Evolutionary conservation across 2,888 invertebrate genomes (phyloP).

Genomic region (Meloe dianella): DNA sequence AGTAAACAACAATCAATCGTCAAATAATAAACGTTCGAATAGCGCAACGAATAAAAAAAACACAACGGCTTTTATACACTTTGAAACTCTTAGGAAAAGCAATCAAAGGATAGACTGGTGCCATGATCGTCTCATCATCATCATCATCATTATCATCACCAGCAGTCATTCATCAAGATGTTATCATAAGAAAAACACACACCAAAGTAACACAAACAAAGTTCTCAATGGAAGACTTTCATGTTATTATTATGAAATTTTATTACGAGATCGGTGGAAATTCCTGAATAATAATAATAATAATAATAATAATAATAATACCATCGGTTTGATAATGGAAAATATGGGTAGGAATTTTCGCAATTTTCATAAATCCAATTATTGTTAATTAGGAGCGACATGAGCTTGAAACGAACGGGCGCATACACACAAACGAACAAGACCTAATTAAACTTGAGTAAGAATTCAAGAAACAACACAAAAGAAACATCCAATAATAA

Average conservation of each 20-base stretch:
- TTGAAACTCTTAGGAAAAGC: neutral
- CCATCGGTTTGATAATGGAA: neutral
- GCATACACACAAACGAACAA: neutral
- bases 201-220: too few species aligned
- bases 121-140: neutral
- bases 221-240: too few species aligned
- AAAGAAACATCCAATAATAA: neutral
- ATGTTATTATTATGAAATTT: neutral
- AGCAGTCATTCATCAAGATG: too few species aligned
- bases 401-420: neutral
- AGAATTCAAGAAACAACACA: neutral
- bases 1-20: neutral
- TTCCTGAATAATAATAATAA: neutral
- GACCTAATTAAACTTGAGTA: slow-evolving; percentile 1
- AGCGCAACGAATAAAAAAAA: neutral
- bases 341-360: neutral
- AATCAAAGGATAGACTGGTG: neutral
- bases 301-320: neutral
- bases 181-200: neutral
- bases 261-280: too few species aligned
- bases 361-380: slow-evolving; percentile 2
- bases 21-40: neutral
- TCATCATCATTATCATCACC: too few species aligned
- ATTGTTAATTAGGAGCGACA: slow-evolving; percentile 2
- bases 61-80: neutral